phyloP scores from a whole-genome alignment of 2,113 vertebrate genomes.

The Alexandromys fortis region DNA sequence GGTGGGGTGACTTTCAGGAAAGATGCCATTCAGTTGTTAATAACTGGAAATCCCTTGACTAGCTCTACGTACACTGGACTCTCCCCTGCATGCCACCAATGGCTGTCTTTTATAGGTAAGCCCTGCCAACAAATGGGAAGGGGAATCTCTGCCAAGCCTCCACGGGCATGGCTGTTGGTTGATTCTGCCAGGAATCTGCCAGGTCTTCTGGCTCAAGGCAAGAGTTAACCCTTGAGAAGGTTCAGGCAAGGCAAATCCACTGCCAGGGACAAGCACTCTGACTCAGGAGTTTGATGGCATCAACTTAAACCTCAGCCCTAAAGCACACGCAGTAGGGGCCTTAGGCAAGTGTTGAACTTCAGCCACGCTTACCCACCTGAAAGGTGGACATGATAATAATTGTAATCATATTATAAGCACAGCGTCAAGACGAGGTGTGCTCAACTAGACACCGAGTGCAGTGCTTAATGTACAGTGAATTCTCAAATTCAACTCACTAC shows the following conservation, averaged over 20 bases:
- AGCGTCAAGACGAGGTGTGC: background rate
- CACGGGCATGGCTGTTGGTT: background rate
- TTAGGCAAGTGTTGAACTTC: background rate
- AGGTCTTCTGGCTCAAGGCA: conserved; percentile 9
- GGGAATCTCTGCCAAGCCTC: background rate
- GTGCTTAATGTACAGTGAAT: background rate
- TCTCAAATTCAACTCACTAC: background rate
- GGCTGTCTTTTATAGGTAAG: background rate
- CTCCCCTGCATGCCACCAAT: background rate
- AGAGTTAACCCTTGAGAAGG: conserved; percentile 43
- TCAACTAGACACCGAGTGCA: background rate
- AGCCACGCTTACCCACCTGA: background rate
- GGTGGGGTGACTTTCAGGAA: background rate
- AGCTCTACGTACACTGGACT: background rate
- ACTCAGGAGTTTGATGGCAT: background rate
- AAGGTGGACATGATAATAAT: background rate
- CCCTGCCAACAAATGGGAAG: background rate
- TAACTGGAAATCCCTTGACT: conserved; percentile 48
- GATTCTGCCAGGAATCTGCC: conserved; percentile 43
- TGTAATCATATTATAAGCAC: background rate
- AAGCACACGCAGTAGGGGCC: background rate
- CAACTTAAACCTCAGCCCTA: background rate
- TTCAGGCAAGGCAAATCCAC: background rate
- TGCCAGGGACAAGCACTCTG: background rate
- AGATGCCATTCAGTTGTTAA: background rate